Evolutionary conservation across 2,113 vertebrate species (phyloP).

Genomic region (Amphiprion ocellaris): DNA sequence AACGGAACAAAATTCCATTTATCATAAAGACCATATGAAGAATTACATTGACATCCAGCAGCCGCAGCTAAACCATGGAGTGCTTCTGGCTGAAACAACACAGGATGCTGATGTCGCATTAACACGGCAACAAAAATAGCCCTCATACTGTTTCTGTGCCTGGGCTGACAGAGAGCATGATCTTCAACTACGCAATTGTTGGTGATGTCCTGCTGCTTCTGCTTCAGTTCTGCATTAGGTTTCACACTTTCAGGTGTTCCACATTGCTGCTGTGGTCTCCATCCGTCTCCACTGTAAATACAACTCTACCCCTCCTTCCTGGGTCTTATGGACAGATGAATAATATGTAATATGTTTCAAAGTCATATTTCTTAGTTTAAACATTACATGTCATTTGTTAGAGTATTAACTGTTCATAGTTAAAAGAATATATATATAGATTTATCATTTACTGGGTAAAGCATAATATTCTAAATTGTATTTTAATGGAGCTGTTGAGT

Average conservation of each 20-base stretch:
- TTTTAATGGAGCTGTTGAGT: background rate
- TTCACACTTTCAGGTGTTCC: too few relatives aligned
- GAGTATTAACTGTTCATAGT: background rate
- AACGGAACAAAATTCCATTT: too few relatives aligned
- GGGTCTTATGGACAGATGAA: background rate
- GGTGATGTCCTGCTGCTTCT: background rate
- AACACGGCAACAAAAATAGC: slow-evolving; percentile 2
- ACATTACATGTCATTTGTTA: background rate
- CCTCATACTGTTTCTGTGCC: background rate
- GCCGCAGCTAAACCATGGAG: background rate
- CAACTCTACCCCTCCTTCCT: background rate
- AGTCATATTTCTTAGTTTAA: background rate
- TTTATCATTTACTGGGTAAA: background rate
- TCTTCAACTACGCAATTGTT: background rate
- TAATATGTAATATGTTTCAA: background rate
- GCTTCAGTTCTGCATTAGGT: background rate
- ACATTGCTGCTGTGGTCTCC: background rate
- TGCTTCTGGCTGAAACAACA: background rate
- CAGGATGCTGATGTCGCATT: background rate
- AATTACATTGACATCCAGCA: background rate
- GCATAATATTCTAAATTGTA: background rate
- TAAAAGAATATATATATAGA: background rate
- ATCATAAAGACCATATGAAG: too few relatives aligned
- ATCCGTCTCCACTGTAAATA: background rate
- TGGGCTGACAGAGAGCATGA: background rate